Conservation (phyloP, 1,140 invertebrate species). For the Camponotus pennsylvanicus region DNA sequence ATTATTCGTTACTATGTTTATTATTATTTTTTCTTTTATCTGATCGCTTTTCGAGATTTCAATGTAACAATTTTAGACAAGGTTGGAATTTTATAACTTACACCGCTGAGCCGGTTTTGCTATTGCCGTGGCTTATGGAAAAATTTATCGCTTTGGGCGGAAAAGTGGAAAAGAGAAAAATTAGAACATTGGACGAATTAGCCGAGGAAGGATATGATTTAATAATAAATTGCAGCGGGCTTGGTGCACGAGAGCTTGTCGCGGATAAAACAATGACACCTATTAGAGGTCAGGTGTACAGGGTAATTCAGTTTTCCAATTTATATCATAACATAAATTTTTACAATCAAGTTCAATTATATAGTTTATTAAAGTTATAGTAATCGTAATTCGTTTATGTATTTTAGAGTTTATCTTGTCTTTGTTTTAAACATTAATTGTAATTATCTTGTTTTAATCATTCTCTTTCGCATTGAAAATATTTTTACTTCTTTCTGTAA, state of each 20-base stretch:
- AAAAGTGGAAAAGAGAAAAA: conserved; percentile 83
- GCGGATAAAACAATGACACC: conserved; percentile 87
- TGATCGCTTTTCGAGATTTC: neutral
- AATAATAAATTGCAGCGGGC: conserved; percentile 91
- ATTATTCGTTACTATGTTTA: neutral
- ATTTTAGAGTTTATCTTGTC: neutral
- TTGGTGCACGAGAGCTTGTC: conserved; percentile 87
- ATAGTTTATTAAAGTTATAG: neutral
- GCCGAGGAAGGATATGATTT: conserved; percentile 87
- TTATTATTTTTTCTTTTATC: neutral
- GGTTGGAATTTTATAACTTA: conserved; percentile 89
- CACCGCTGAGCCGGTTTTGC: conserved; percentile 87
- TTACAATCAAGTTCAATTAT: neutral
- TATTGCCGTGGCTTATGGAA: conserved; percentile 88
- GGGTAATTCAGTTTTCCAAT: conserved; percentile 83
- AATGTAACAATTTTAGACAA: conserved; percentile 82
- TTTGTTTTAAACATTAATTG: neutral
- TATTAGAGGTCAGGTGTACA: conserved; percentile 90
- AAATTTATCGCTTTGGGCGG: conserved; percentile 88
- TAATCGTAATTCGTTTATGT: neutral
- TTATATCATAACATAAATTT: neutral
- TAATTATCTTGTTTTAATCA: too few species aligned
- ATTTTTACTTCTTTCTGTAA: neutral
- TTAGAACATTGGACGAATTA: conserved; percentile 87
- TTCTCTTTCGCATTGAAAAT: neutral